Percentiles rank a stretch among this genome's conserved stretches.
phyloP scores from a whole-genome alignment of 2,888 invertebrate genomes.

The Ectobius pallidus region DNA sequence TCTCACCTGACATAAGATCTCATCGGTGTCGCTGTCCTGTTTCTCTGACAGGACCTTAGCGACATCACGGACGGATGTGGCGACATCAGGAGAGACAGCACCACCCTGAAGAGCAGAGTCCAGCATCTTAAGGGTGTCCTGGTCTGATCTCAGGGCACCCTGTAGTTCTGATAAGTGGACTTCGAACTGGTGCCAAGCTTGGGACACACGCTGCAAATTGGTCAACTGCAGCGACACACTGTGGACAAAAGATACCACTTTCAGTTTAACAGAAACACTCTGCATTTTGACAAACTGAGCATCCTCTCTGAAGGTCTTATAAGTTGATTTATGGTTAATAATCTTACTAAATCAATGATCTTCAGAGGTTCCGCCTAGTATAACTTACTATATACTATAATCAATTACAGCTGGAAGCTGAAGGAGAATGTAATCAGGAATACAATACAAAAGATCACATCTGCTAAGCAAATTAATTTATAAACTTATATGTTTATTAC shows the following conservation, averaged over 20 bases:
- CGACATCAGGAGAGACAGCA: constrained; percentile 50
- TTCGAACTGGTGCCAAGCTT: constrained; percentile 79
- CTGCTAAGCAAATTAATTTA: no score
- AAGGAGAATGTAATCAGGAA: no score
- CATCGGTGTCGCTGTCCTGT: constrained; percentile 38
- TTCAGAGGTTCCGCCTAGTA: no score
- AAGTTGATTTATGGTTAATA: no score
- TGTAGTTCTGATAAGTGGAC: constrained; percentile 77
- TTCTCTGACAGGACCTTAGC: constrained; percentile 45
- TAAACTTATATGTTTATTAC: no score
- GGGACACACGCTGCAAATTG: constrained; percentile 72
- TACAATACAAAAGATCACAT: no score
- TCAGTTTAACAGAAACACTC: no score
- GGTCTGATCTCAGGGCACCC: constrained; percentile 75
- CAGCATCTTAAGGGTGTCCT: constrained; percentile 62
- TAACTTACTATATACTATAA: no score
- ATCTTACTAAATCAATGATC: no score
- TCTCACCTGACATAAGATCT: constrained; percentile 30
- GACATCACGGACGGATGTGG: constrained; percentile 47
- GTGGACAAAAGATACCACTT: constrained; percentile 50
- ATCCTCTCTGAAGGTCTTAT: no score
- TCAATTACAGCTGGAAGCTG: no score
- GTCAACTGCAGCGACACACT: constrained; percentile 76
- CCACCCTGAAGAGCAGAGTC: constrained; percentile 50
- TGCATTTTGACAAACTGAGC: no score